Conservation (phyloP, 2,797 vertebrate genomes). For the Myotis myotis region DNA sequence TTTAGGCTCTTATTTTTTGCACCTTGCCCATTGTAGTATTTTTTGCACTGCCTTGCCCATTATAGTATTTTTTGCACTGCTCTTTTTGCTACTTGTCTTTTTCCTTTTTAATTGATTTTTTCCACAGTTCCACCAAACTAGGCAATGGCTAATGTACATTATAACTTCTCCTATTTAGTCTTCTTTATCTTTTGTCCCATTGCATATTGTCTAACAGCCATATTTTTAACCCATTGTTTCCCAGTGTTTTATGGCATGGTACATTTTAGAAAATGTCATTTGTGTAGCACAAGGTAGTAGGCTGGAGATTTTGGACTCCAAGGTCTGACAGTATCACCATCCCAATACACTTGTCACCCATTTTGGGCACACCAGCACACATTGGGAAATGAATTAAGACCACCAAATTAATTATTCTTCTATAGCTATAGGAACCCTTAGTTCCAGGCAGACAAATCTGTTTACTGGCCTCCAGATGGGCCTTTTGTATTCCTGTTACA, state of each 20-base stretch:
- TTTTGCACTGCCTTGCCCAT: background rate
- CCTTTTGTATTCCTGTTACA: background rate
- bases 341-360: background rate
- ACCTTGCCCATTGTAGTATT: background rate
- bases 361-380: background rate
- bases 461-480: background rate
- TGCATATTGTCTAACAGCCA: background rate
- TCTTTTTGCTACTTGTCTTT: constrained; percentile 31
- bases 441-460: background rate
- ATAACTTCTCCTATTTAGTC: background rate
- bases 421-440: background rate
- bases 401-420: background rate
- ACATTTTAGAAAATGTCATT: constrained; percentile 8
- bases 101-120: constrained; percentile 5
- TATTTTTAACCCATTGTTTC: background rate
- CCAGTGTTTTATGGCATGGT: background rate
- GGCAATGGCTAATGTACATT: background rate
- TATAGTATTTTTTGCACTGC: background rate
- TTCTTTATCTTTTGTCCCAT: background rate
- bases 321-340: background rate
- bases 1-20: background rate
- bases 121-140: background rate
- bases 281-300: background rate
- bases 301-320: background rate
- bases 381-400: background rate